Evolutionary conservation across 92 coral and sea anemone species (phyloP).

Genomic region (Siderastrea radians): DNA sequence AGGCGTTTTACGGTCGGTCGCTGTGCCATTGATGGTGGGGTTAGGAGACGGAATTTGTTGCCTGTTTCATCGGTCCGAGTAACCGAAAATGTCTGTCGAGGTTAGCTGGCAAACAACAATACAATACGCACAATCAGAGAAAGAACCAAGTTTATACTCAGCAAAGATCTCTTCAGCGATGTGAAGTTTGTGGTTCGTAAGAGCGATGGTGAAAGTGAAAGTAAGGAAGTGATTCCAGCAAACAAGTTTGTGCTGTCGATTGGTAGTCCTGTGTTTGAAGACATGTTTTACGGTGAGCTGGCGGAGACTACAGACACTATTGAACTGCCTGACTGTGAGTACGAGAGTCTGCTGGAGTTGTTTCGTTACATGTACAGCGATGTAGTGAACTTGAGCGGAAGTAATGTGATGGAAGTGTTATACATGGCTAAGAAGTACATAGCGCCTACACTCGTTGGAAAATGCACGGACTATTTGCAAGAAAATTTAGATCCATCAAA

Average conservation of each 20-base stretch:
- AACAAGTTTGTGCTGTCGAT: slow-evolving; percentile 57
- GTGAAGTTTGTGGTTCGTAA: slow-evolving; percentile 43
- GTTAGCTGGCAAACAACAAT: slow-evolving; percentile 71
- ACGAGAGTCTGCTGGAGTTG: slow-evolving; percentile 26
- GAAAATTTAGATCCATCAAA: slow-evolving; percentile 61
- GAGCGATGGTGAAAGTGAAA: not conserved
- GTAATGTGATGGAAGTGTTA: slow-evolving; percentile 69
- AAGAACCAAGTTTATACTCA: slow-evolving; percentile 67
- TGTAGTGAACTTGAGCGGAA: slow-evolving; percentile 64
- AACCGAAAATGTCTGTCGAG: not conserved
- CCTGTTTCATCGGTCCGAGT: not conserved
- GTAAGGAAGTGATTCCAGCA: not conserved
- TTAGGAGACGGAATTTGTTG: too few species aligned
- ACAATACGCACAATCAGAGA: slow-evolving; percentile 66
- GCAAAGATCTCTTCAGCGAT: slow-evolving; percentile 61
- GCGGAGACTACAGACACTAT: slow-evolving; percentile 67
- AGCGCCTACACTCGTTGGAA: slow-evolving; percentile 62
- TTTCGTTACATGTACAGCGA: slow-evolving; percentile 74
- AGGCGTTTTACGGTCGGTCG: too few species aligned
- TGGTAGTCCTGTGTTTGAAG: slow-evolving; percentile 80
- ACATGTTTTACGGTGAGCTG: slow-evolving; percentile 81
- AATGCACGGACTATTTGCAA: slow-evolving; percentile 62
- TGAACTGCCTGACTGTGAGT: slow-evolving; percentile 60
- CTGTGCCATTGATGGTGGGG: too few species aligned
- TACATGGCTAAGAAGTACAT: slow-evolving; percentile 81